phyloP scores from a whole-genome alignment of 2,113 vertebrate species.

The chimpanzee (Pan troglodytes) region NHGRI_mPanTro3-v2.1_pri NC_072404.2:52160001-52160500 shows the following conservation, averaged over 20 bases:
- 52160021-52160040: neutral
- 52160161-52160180: neutral
- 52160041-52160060: neutral
- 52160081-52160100: neutral
- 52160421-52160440: rapidly evolving
- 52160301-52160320: neutral
- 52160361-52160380: rapidly evolving
- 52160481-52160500: neutral
- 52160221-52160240: neutral
- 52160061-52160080: neutral
- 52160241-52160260: neutral
- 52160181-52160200: too few relatives aligned
- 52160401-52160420: neutral
- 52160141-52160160: neutral
- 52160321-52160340: neutral
- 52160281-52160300: neutral
- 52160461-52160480: neutral
- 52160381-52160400: neutral
- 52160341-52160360: neutral
- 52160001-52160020: neutral
- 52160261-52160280: neutral
- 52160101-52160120: neutral
- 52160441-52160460: too few relatives aligned
- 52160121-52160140: rapidly evolving
- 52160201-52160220: too few relatives aligned